These are phyloP conservation scores for Sinelater perroti DNA, from an alignment of 2,888 invertebrate species.

Conservation along the genomic window DNA sequence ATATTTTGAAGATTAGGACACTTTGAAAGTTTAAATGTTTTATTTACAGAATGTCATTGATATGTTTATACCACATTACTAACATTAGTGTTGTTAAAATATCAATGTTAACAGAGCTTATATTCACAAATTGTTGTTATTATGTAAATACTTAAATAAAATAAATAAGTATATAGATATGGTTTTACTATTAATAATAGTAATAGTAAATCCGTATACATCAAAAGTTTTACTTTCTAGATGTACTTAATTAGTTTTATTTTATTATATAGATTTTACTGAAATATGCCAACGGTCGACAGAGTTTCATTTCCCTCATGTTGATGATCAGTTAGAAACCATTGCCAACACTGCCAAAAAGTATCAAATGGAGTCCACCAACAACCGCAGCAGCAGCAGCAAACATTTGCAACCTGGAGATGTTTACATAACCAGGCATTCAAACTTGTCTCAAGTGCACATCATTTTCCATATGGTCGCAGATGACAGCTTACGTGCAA, in stretches of 20 bases:
- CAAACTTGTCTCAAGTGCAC: conserved; percentile 93
- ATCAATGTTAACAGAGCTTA: too few relatives aligned
- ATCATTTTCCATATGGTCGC: conserved; percentile 95
- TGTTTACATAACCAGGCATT: conserved; percentile 87
- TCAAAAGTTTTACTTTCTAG: background rate
- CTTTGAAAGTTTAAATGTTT: too few relatives aligned
- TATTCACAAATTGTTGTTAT: too few relatives aligned
- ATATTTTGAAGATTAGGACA: too few relatives aligned
- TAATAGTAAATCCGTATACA: too few relatives aligned
- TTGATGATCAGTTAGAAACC: conserved; percentile 85
- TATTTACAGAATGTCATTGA: too few relatives aligned
- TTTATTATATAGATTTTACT: conserved; percentile 66
- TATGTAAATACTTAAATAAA: too few relatives aligned
- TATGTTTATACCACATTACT: too few relatives aligned
- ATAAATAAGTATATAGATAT: too few relatives aligned
- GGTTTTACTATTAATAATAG: too few relatives aligned
- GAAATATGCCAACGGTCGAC: conserved; percentile 81
- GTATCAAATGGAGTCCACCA: conserved; percentile 43
- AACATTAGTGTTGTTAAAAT: too few relatives aligned
- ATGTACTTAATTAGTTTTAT: background rate
- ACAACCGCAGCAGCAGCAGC: conserved; percentile 54
- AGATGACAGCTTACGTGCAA: conserved; percentile 73
- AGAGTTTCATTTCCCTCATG: conserved; percentile 92
- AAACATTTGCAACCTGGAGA: conserved; percentile 82
- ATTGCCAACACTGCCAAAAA: conserved; percentile 61